phyloP scores from a whole-genome alignment of 1,140 invertebrate species.

The Saccostrea echinata region DNA sequence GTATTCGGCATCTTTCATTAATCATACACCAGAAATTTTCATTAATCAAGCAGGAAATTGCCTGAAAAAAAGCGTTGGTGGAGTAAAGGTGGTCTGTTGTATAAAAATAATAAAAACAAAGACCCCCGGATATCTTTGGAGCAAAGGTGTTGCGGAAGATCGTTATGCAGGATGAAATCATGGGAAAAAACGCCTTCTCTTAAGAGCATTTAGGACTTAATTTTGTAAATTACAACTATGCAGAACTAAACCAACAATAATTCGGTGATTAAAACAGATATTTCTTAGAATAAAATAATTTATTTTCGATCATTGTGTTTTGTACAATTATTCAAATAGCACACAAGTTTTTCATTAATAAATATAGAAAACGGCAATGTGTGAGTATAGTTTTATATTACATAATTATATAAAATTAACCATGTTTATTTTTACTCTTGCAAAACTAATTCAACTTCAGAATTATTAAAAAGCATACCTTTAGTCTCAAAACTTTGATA shows the following conservation, averaged over 20 bases:
- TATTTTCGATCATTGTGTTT: slow-evolving; percentile 16
- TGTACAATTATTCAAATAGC: slow-evolving; percentile 7
- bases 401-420: too few species aligned
- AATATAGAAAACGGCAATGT: not conserved
- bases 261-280: not conserved
- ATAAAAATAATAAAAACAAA: slow-evolving; percentile 20
- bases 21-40: slow-evolving; percentile 22
- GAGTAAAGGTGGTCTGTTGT: not conserved
- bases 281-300: slow-evolving; percentile 25
- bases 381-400: not conserved
- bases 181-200: not conserved
- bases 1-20: not conserved
- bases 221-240: not conserved
- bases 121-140: not conserved
- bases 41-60: slow-evolving; percentile 22
- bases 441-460: too few species aligned
- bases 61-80: not conserved
- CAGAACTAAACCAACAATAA: not conserved
- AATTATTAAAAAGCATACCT: too few species aligned
- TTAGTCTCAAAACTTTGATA: too few species aligned
- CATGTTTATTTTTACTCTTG: too few species aligned
- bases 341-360: slow-evolving; percentile 15
- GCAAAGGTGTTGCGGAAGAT: not conserved
- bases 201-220: not conserved
- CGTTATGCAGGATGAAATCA: not conserved